A percentile compares a stretch with the other conserved stretches of the same genome.
phyloP scores from a whole-genome alignment of 2,113 vertebrate genomes.

The Myocastor coypus region DNA sequence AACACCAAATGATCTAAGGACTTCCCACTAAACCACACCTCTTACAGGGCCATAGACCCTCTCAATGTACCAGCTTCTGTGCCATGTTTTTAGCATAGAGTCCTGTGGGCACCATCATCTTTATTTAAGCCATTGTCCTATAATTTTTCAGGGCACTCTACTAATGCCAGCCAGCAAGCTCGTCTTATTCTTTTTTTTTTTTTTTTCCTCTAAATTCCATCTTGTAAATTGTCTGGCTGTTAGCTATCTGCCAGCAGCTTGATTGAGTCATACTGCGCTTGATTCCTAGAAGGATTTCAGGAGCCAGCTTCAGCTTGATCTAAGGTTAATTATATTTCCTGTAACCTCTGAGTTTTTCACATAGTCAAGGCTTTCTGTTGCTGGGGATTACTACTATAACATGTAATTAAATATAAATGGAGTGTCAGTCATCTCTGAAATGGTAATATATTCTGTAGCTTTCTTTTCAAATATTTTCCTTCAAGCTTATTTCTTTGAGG shows the following conservation, averaged over 20 bases:
- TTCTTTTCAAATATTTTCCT: constrained; percentile 58
- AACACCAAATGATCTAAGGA: neutral
- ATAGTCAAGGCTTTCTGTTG: constrained; percentile 44
- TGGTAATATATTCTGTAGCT: constrained; percentile 46
- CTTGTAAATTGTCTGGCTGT: neutral
- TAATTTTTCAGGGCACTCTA: neutral
- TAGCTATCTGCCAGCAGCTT: constrained; percentile 24
- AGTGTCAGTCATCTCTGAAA: constrained; percentile 57
- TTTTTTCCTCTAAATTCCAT: constrained; percentile 23
- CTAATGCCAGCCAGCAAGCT: neutral
- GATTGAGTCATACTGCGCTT: constrained; percentile 58
- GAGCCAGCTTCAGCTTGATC: constrained; percentile 40
- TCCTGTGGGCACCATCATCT: too few species aligned
- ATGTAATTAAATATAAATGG: constrained; percentile 59
- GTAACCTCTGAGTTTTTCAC: constrained; percentile 11
- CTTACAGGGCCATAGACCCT: neutral
- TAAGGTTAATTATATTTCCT: constrained; percentile 64
- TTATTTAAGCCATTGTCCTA: neutral
- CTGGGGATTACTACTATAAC: constrained; percentile 25
- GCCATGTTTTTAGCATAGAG: neutral
- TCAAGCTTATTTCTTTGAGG: constrained; percentile 26
- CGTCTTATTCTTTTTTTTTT: neutral
- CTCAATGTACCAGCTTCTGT: neutral
- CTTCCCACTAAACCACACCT: neutral
- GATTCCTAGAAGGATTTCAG: constrained; percentile 65